These are phyloP conservation scores for Cettia cetti DNA, from an alignment of 2,113 vertebrate genomes.

Conservation along the genomic window DNA sequence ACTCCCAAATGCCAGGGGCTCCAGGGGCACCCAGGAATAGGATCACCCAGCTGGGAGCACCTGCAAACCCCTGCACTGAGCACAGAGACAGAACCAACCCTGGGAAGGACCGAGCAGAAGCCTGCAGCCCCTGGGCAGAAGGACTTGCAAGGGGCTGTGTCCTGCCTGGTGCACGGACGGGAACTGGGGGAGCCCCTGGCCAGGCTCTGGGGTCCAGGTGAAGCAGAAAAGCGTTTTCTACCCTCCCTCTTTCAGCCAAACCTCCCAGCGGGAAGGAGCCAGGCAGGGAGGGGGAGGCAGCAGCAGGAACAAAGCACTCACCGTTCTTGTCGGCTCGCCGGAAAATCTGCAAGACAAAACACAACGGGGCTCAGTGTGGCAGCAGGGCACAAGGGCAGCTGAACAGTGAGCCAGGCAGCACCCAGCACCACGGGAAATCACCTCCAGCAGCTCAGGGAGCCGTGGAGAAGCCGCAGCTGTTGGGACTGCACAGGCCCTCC, in stretches of 20 bases:
- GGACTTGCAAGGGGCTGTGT: not conserved
- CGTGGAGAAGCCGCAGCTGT: accelerated
- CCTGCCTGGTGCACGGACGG: accelerated
- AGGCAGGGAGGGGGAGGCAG: not conserved
- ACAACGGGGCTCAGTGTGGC: not conserved
- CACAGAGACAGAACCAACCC: not conserved
- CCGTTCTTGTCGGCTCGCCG: conserved; percentile 81
- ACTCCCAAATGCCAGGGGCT: not conserved
- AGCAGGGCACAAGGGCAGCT: not conserved
- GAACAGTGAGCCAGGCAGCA: not conserved
- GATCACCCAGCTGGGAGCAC: not conserved
- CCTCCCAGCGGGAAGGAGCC: not conserved
- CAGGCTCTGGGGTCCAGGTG: not conserved
- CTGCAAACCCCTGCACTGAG: not conserved
- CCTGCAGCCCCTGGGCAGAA: not conserved
- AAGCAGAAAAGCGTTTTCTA: not conserved
- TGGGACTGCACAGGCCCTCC: not conserved
- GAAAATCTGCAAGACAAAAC: conserved; percentile 78
- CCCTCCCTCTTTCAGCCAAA: not conserved
- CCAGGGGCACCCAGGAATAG: not conserved
- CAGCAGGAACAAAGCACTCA: conserved; percentile 57
- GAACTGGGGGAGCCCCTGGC: not conserved
- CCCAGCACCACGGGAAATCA: not conserved
- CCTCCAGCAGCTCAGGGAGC: not conserved
- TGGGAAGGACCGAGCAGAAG: not conserved